Evolutionary conservation across 1,140 invertebrate species (phyloP), one percentile per base, ranked within the genome.

Genomic region (Cepaea nemoralis): DNA sequence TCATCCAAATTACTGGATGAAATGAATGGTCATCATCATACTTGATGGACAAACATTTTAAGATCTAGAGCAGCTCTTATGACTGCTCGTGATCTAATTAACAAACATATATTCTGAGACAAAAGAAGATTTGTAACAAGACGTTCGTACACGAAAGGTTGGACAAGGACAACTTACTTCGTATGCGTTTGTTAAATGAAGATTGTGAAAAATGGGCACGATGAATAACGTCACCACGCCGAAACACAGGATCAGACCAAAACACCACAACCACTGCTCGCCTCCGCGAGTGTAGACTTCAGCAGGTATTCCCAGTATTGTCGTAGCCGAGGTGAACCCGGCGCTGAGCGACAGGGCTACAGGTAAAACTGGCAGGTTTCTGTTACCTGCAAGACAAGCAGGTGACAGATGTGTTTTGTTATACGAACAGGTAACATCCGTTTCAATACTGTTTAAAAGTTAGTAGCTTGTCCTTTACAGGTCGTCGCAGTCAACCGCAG

Each of bases 241-340:
- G 5, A 94, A 95, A 27, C 97, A 87, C 0, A 95, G 31, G 69
- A 86, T 88, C 0, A 83, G 67, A 8, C 86, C 27, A 0, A 71
- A 80, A 35, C 84, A 85, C 79, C 84, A 87, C 31, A 83, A 70
- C 55, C 87, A 89, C 84, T 86, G 84, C 8, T 84, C 83, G 16
- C 86, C 87, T 45, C 82, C 87, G 8, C 67, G 40, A 14, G 39
- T 80, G 77, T 90, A 90, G 74, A 89, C 85, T 82, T 90, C 89
- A 8, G 83, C 79, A 39, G 88, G 85, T 10, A 84, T 86, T 6
- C 97, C 97, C 33, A 98, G 91, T 5, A 98, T 90, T 0, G 96
- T 97, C 19, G 98, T 94, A 16, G 97, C 96, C 0, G 96, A 98
- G 96, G 98, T 97, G 87, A 98, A 98, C 42, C 96, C 97, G 91